Evolutionary conservation across 2,797 vertebrate species (phyloP).

Genomic region (Nyctalus aviator): DNA sequence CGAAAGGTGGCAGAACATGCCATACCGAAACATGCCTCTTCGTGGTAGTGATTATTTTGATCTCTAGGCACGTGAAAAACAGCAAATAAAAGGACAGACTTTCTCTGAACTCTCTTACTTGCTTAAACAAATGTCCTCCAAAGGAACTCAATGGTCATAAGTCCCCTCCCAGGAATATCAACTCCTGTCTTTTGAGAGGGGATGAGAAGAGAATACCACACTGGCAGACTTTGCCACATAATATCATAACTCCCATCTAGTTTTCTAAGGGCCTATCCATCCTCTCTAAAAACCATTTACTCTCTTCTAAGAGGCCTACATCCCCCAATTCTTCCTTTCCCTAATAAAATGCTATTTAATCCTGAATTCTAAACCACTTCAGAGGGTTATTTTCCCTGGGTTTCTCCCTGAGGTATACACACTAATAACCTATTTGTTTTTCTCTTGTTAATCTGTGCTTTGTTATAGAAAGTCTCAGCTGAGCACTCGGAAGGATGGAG

Average conservation of each 20-base stretch:
- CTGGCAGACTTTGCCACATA: not conserved
- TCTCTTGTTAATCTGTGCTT: not conserved
- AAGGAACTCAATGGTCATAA: not conserved
- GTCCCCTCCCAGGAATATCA: not conserved
- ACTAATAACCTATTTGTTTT: not conserved
- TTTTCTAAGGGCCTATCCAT: not conserved
- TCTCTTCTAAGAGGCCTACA: not conserved
- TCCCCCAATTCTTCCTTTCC: not conserved
- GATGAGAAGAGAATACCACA: too few relatives aligned
- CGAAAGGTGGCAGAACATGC: not conserved
- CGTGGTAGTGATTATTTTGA: not conserved
- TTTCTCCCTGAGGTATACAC: not conserved
- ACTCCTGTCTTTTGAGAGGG: not conserved
- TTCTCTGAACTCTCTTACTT: not conserved
- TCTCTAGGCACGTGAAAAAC: not conserved
- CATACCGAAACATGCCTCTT: not conserved
- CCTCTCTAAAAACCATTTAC: not conserved
- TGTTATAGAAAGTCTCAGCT: not conserved
- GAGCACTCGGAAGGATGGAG: not conserved
- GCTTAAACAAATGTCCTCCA: not conserved
- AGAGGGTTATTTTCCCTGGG: not conserved
- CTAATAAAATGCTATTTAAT: not conserved
- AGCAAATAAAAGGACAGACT: not conserved
- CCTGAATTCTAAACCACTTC: not conserved
- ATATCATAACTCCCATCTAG: not conserved